Evolutionary conservation across 2,888 invertebrate species (phyloP), one percentile per base, ranked within the genome.

Genomic region (Stenotaenia linearis): DNA sequence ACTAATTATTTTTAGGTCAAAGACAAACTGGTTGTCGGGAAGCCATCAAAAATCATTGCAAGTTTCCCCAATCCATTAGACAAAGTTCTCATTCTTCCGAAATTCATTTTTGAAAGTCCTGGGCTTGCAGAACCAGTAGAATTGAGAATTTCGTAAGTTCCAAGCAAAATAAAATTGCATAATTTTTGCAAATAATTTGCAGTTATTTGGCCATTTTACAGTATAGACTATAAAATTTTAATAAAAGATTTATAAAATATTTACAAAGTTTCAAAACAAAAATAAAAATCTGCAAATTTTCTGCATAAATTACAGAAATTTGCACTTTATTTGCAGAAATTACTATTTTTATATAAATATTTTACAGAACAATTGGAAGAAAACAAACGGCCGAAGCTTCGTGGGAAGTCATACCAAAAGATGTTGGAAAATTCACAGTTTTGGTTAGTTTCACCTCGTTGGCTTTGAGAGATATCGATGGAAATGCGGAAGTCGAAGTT

Each of bases 41-140:
- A 88, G 82, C 87, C 88, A 80, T 86, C 89, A 21, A 85, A 86
- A 45, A 90, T 91, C 0, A 90, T 90, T 1, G 89, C 93, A 0
- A 91, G 90, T 77, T 88, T 96, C 30, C 90, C 89, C 82, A 96
- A 96, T 88, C 95, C 96, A 0, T 85, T 96, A 75, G 95, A 96
- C 0, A 90, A 93, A 74, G 88, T 92, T 0, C 85, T 96, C 82
- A 92, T 89, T 82, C 92, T 91, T 83, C 91, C 93, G 21, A 90
- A 91, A 84, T 96, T 96, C 85, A 89, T 91, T 35, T 89, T 96
- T 79, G 94, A 95, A 85, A 95, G 93, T 0, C 92, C 93, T 0
- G 95, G 95, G 0, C 87, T 95, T 78, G 91, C 92, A 1, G 90
- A 91, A 79, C 91, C 92, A 78, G 85, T 93, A 15, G 92, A 91